phyloP scores from a whole-genome alignment of 2,888 invertebrate species.

The Archips crataeganus region DNA sequence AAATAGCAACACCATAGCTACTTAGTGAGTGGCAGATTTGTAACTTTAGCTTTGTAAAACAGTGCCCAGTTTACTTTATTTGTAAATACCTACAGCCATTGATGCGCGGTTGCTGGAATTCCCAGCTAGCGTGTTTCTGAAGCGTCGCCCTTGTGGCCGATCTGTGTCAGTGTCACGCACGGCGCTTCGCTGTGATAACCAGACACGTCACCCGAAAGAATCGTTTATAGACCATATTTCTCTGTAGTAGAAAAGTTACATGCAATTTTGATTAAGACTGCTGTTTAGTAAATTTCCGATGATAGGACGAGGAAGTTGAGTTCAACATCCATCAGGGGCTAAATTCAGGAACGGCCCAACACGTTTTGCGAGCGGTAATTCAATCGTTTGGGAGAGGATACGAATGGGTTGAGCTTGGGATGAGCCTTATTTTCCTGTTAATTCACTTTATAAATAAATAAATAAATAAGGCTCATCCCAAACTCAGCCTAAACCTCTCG shows the following conservation, averaged over 20 bases:
- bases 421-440: no score
- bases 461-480: no score
- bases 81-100: constrained; percentile 11
- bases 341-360: no score
- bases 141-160: constrained; percentile 57
- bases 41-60: not conserved
- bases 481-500: no score
- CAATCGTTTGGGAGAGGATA: no score
- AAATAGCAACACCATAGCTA: not conserved
- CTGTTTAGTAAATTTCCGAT: not conserved
- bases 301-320: not conserved
- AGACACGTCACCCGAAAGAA: constrained; percentile 15
- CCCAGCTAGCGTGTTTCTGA: constrained; percentile 45
- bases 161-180: constrained; percentile 60
- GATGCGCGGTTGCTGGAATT: constrained; percentile 8
- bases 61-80: not conserved
- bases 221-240: not conserved
- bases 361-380: no score
- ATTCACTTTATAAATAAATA: no score
- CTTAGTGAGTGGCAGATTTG: not conserved
- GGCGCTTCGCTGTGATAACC: constrained; percentile 50
- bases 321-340: not conserved
- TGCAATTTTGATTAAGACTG: not conserved
- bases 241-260: not conserved
- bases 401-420: no score